A percentile compares a stretch with the other conserved stretches of the same genome.
phyloP scores from a whole-genome alignment of 2,888 invertebrate species.

The Ophion ventricosus region DNA sequence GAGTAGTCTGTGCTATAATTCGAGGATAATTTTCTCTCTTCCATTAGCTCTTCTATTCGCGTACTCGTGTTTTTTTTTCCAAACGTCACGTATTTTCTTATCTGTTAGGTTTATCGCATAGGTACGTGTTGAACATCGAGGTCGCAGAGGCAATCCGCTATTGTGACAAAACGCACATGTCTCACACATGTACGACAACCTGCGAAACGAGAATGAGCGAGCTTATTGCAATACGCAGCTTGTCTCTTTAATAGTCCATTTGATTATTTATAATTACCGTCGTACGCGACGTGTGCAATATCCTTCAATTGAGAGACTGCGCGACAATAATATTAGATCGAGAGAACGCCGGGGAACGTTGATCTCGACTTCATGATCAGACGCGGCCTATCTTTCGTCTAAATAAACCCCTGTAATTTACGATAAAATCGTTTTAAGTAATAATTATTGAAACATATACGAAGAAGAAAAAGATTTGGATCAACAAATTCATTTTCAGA shows the following conservation, averaged over 20 bases:
- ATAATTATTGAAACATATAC: neutral
- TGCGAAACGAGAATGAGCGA: neutral
- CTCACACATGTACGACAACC: neutral
- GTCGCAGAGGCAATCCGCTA: neutral
- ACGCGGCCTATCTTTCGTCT: neutral
- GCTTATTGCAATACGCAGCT: conserved; percentile 18
- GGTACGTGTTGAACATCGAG: conserved; percentile 20
- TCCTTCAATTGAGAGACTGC: conserved; percentile 46
- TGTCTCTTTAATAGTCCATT: conserved; percentile 52
- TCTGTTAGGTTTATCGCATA: conserved; percentile 29
- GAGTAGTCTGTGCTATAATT: neutral
- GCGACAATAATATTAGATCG: conserved; percentile 56
- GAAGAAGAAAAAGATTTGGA: neutral
- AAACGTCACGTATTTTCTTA: conserved; percentile 41
- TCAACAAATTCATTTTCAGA: neutral
- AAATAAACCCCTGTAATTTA: neutral
- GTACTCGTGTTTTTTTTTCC: conserved; percentile 9
- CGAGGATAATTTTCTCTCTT: conserved; percentile 7
- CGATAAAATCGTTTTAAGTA: neutral
- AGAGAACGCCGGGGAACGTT: conserved; percentile 34
- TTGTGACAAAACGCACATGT: conserved; percentile 21
- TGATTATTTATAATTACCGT: conserved; percentile 64
- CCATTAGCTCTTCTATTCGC: conserved; percentile 16
- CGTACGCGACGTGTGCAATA: conserved; percentile 40
- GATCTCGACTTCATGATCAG: conserved; percentile 20